Evolutionary conservation across 2,797 vertebrate genomes (phyloP), one percentile per base, ranked within the genome.

Genomic region (Chaetodon trifasciatus): DNA sequence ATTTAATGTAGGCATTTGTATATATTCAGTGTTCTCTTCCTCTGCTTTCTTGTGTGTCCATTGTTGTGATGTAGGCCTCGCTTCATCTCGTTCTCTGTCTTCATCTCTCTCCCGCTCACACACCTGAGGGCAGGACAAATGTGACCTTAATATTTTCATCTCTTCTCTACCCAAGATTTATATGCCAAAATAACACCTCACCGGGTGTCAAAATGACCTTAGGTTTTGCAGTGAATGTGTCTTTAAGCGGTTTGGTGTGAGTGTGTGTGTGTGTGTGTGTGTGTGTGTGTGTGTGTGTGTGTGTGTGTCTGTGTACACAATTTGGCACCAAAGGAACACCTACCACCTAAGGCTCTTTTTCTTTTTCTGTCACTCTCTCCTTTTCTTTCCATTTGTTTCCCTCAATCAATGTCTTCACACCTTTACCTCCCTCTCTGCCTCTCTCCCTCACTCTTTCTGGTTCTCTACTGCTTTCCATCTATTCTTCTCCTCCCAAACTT

Each of bases 71-170:
- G 32, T 7, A 32, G 28, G 52, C 32, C 62, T 47, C 0, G 12
- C 60, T 58, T 63, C 46, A 21, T 52, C 32, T 62, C 70, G 32
- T 23, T 52, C 66, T 9, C 44, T 11, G 39, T 75, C 69, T 81
- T 52, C 71, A 63, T 62, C 44, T 57, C 39, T 46, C 57, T 50
- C 46, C n/a, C 40, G 47, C 55, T 73, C 39, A 24, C 47, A 49
- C 60, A 64, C 55, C 70, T 69, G 49, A 73, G 69, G 79, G 73
- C 74, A 53, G 61, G 21, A 80, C 62, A 66, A 69, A 85, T 79
- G 39, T 88, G 84, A 91, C 86, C 79, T 78, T 84, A 76, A 81
- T 91, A 82, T 82, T 85, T 89, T 84, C 66, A 86, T 76, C 71
- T 80, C 44, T 70, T 76, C 60, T 66, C 73, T 66, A 57, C 72